A percentile compares a stretch with the other conserved stretches of the same genome.
Evolutionary conservation across 2,888 invertebrate genomes (phyloP).

Genomic region (Scrobipalpa atriplicella): DNA sequence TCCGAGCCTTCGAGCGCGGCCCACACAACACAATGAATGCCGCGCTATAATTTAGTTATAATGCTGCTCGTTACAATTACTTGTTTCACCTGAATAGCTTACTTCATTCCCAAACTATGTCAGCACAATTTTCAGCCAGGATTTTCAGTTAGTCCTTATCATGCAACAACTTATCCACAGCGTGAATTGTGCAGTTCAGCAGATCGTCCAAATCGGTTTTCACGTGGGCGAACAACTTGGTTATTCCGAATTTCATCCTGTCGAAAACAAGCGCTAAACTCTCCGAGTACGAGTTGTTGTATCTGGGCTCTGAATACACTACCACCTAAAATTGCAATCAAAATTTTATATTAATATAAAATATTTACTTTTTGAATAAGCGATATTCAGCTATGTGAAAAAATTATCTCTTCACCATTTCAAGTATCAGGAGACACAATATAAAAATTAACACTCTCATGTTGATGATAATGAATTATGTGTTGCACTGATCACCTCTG

Average conservation of each 20-base stretch:
- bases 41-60: conserved; percentile 44
- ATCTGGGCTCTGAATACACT: background rate
- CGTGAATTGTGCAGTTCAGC: conserved; percentile 37
- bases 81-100: conserved; percentile 11
- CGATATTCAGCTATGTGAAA: background rate
- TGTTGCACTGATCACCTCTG: conserved; percentile 14
- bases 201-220: conserved; percentile 40
- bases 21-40: conserved; percentile 60
- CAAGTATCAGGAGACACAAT: conserved; percentile 2
- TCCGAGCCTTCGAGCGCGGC: conserved; percentile 59
- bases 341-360: background rate
- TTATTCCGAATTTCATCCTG: conserved; percentile 13
- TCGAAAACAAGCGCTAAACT: conserved; percentile 8
- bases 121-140: background rate
- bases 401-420: conserved; percentile 15
- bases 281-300: conserved; percentile 11
- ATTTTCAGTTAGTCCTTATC: conserved; percentile 1
- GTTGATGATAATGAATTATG: too few relatives aligned
- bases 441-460: conserved; percentile 18
- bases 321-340: conserved; percentile 8
- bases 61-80: conserved; percentile 29
- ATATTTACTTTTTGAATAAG: background rate
- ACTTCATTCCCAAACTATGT: too few relatives aligned
- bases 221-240: conserved; percentile 38
- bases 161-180: conserved; percentile 37